Evolutionary conservation across 2,797 vertebrate species (phyloP).

Genomic region (Gallirallus australis): DNA sequence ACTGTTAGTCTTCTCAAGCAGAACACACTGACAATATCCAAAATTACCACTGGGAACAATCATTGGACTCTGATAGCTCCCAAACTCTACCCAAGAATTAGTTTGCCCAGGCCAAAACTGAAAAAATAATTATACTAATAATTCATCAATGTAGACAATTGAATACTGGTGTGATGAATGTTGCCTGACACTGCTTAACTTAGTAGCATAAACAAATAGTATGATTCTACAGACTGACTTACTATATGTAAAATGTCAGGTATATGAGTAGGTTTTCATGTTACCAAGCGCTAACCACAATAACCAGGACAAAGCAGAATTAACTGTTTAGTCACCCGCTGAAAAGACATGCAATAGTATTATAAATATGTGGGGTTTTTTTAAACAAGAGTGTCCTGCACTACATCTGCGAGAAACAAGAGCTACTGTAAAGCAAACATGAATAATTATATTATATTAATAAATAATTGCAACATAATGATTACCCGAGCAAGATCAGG

Average conservation of each 20-base stretch:
- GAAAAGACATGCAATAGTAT: neutral
- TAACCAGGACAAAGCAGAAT: neutral
- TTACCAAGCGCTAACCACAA: neutral
- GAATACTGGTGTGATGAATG: rapidly evolving
- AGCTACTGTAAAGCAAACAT: neutral
- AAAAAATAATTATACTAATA: neutral
- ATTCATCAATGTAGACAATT: neutral
- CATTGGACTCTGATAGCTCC: neutral
- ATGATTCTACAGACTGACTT: neutral
- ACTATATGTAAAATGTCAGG: neutral
- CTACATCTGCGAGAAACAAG: neutral
- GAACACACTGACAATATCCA: neutral
- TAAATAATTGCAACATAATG: neutral
- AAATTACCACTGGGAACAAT: neutral
- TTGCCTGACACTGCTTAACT: neutral
- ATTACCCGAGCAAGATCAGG: neutral
- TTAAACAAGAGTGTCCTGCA: neutral
- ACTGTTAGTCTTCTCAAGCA: neutral
- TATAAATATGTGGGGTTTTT: rapidly evolving
- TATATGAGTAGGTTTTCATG: neutral
- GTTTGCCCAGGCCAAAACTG: neutral
- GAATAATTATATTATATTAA: neutral
- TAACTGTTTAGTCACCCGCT: neutral
- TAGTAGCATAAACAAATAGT: neutral
- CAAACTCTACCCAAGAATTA: neutral